Evolutionary conservation across 2,113 vertebrate species (phyloP).

Genomic region (Lophotis ruficrista): DNA sequence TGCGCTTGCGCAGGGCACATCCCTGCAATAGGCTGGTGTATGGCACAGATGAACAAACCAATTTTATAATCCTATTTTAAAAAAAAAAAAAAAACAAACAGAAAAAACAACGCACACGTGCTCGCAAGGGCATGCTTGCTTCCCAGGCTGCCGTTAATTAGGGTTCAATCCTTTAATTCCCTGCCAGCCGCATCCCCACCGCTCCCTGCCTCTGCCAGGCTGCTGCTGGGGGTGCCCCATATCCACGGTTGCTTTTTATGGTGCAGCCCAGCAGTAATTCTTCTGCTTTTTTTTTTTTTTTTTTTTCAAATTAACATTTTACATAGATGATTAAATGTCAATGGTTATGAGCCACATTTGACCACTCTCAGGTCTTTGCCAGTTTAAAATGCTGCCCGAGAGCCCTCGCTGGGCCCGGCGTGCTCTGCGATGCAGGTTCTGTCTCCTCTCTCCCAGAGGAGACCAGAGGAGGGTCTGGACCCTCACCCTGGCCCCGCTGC

Average conservation of each 20-base stretch:
- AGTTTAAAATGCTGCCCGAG: neutral
- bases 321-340: neutral
- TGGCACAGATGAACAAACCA: neutral
- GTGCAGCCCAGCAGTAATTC: neutral
- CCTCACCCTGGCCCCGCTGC: neutral
- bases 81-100: neutral
- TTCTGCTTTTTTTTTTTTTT: neutral
- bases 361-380: neutral
- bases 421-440: neutral
- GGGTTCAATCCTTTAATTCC: neutral
- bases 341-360: fast-evolving
- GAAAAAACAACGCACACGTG: neutral
- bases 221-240: fast-evolving
- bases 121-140: fast-evolving
- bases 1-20: fast-evolving
- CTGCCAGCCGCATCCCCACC: fast-evolving
- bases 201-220: neutral
- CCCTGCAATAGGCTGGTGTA: neutral
- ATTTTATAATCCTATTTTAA: neutral
- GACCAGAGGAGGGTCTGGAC: neutral
- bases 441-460: neutral
- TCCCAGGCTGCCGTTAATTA: neutral
- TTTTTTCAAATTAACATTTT: neutral
- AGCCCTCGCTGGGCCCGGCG: neutral
- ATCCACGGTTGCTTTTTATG: neutral